Conservation (phyloP, 2,888 invertebrate genomes). For the Lasius fuliginosus region DNA sequence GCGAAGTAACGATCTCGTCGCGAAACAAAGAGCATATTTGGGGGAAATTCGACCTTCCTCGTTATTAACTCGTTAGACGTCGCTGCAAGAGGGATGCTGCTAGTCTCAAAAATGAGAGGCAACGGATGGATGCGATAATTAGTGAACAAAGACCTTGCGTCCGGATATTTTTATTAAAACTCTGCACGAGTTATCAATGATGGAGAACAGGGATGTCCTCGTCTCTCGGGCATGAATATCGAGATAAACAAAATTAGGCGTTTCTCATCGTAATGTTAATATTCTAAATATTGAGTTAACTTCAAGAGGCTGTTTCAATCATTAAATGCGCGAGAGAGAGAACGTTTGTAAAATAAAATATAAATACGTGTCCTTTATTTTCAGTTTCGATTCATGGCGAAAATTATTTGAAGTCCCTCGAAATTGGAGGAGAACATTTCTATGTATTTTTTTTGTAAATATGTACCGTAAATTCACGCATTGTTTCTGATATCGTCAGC, state of each 20-base stretch:
- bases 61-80: constrained; percentile 57
- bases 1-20: constrained; percentile 55
- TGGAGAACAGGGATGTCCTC: neutral
- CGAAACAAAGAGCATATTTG: neutral
- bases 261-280: neutral
- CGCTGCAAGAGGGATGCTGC: neutral
- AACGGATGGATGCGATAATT: constrained; percentile 55
- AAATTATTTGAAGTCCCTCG: neutral
- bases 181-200: neutral
- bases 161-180: neutral
- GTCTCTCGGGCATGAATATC: neutral
- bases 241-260: neutral
- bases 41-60: constrained; percentile 40
- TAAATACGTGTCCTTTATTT: neutral
- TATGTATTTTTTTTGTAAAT: neutral
- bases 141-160: neutral
- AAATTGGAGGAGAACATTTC: neutral
- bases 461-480: neutral
- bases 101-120: constrained; percentile 30
- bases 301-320: neutral
- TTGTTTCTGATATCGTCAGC: neutral
- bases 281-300: neutral
- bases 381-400: neutral
- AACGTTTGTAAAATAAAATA: too few relatives aligned
- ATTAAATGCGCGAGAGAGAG: neutral